phyloP scores from a whole-genome alignment of 2,888 invertebrate genomes.

The Cephus nigrinus region DNA sequence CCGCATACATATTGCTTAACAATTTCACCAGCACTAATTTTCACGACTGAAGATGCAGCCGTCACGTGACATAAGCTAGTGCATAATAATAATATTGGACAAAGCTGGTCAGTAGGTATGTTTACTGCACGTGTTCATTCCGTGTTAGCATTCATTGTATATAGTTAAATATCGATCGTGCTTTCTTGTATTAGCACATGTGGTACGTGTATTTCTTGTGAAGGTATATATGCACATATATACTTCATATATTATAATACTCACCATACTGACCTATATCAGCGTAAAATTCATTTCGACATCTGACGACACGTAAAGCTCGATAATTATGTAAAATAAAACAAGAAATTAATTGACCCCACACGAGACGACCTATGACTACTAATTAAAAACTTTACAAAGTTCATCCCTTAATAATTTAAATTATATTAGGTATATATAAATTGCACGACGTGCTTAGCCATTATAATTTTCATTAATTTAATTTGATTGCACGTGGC shows the following conservation, averaged over 20 bases:
- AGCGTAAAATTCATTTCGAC: neutral
- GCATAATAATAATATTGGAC: neutral
- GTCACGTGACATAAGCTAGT: too few relatives aligned
- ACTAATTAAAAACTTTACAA: neutral
- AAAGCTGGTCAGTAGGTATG: neutral
- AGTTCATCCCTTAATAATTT: neutral
- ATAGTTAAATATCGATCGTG: neutral
- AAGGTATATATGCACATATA: neutral
- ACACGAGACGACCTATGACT: neutral
- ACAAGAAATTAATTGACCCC: slow-evolving; percentile 28
- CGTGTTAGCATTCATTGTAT: neutral
- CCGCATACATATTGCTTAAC: rapidly evolving
- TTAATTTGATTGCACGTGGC: neutral
- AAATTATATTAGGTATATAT: too few relatives aligned
- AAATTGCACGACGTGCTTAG: neutral
- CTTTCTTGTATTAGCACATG: neutral
- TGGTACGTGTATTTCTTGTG: neutral
- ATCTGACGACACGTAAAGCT: slow-evolving; percentile 22
- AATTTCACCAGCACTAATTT: too few relatives aligned
- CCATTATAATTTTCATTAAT: neutral
- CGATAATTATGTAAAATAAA: slow-evolving; percentile 47
- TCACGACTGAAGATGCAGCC: too few relatives aligned
- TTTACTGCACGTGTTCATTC: neutral
- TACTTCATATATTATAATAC: neutral
- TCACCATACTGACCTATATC: neutral